Evolutionary conservation across 2,888 invertebrate genomes (phyloP).

Genomic region (Argynnis bischoffii): DNA sequence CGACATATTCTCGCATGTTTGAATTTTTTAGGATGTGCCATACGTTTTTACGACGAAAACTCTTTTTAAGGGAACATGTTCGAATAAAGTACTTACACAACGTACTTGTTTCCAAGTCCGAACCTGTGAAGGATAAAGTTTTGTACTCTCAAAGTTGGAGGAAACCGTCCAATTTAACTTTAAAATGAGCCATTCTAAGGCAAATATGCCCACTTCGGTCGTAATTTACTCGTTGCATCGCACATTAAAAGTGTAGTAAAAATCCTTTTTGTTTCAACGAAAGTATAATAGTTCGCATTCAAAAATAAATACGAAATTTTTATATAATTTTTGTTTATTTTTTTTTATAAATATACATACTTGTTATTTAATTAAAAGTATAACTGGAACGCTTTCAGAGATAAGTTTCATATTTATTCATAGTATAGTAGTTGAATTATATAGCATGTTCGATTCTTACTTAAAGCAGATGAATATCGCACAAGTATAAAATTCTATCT

Average conservation of each 20-base stretch:
- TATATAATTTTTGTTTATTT: no score
- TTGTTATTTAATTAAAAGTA: no score
- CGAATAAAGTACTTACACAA: conserved; percentile 1
- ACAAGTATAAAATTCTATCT: no score
- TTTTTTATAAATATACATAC: no score
- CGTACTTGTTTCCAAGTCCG: background rate
- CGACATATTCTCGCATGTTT: background rate
- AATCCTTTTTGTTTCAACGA: background rate
- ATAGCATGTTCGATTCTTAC: no score
- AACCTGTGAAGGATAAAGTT: conserved; percentile 13
- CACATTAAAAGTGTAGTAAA: conserved; percentile 4
- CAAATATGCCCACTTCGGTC: conserved; percentile 21
- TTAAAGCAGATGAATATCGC: no score
- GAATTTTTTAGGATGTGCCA: no score
- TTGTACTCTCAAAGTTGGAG: conserved; percentile 19
- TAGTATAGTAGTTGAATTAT: no score
- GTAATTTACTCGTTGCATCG: conserved; percentile 17
- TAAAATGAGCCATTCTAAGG: conserved; percentile 24
- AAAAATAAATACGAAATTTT: no score
- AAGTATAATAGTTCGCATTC: background rate
- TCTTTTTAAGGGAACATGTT: background rate
- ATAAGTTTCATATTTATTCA: no score
- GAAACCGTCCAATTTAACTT: conserved; percentile 31
- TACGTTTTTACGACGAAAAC: background rate
- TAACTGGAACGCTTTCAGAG: no score